Base-by-base conservation (phyloP, 2,113 vertebrate genomes). In the Corvus hawaiiensis region DNA sequence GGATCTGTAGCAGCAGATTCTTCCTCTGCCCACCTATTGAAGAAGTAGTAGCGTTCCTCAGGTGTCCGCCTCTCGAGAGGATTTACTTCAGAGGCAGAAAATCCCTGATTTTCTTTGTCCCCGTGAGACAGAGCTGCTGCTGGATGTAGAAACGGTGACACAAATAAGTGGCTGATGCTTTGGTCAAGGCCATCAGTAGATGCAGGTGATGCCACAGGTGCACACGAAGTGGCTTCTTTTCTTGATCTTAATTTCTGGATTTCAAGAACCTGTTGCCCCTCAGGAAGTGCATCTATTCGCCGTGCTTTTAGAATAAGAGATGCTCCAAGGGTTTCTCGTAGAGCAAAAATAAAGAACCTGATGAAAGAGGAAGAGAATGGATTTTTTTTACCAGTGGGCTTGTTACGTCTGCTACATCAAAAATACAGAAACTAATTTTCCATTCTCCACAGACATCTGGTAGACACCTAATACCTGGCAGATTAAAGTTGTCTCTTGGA, bases 291-390 rank as follows among this genome's bases (percentile, higher is more conserved):
- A 87, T 99, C 99, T 86, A 99, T 90, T 82, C 98, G 98, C 94
- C 98, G 98, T 75, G 98, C 99, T 97, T 97, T 97, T 64, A 98
- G 68, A 69, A 98, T 97, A 43, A 97, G 97, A 87, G 98, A 98
- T 77, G 96, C 94, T 75, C 95, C 95, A 13, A 98, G 96, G 10
- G 98, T 98, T 74, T 99, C 99, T 97, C 69, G 98, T 27, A 99
- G 88, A 96, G 98, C 97, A 71, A 98, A 98, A 87, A 99, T 88
- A 56, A 98, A 96, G 95, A 98, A 99, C 98, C 99, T 99, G 97
- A 84, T 55, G 79, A 95, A 80, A 75, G 87, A 97, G 63, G 80
- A 96, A 77, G 72, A 49, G 54, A 82, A 84, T 10, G 2, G 9
- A 46, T 17, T 64, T 61, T 26, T 69, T 16, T 92, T 54, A 72